A percentile compares a stretch with the other conserved stretches of the same genome.
phyloP scores from a whole-genome alignment of 1,140 invertebrate genomes.

The Zaprionus kolodkinae region DNA sequence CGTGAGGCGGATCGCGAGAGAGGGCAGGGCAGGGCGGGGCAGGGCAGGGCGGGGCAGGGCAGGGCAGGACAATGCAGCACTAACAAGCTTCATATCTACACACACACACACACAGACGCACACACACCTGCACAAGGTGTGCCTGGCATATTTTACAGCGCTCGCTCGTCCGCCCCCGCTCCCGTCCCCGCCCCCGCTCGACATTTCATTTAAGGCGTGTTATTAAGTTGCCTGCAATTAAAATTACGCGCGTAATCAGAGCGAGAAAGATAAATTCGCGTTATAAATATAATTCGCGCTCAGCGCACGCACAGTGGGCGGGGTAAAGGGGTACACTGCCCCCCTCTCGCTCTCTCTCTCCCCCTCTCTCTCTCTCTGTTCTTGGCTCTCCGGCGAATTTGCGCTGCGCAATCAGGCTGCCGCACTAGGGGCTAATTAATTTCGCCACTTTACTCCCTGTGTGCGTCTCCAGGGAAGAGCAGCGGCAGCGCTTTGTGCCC shows the following conservation, averaged over 20 bases:
- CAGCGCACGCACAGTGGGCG: constrained; percentile 40
- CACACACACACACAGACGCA: constrained; percentile 1
- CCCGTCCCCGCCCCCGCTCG: constrained; percentile 9
- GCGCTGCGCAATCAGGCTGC: constrained; percentile 70
- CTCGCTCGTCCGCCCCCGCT: background rate
- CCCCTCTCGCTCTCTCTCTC: background rate
- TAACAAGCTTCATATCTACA: constrained; percentile 15
- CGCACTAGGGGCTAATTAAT: constrained; percentile 82
- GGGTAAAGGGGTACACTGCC: too few relatives aligned
- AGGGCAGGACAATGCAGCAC: constrained; percentile 30
- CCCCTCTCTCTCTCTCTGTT: background rate
- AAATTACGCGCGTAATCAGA: constrained; percentile 82
- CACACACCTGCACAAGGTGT: constrained; percentile 38
- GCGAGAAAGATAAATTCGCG: constrained; percentile 80
- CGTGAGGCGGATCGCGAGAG: background rate
- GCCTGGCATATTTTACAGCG: constrained; percentile 38
- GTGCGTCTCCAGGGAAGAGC: constrained; percentile 58
- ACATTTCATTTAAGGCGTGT: constrained; percentile 48
- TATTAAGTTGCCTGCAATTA: constrained; percentile 82
- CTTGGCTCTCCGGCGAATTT: constrained; percentile 53
- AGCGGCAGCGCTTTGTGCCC: background rate
- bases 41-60: constrained; percentile 5
- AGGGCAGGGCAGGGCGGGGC: background rate
- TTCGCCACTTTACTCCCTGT: constrained; percentile 78
- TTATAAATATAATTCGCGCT: constrained; percentile 76